phyloP scores from a whole-genome alignment of 2,797 vertebrate genomes.

The Aphelocoma californica region DNA sequence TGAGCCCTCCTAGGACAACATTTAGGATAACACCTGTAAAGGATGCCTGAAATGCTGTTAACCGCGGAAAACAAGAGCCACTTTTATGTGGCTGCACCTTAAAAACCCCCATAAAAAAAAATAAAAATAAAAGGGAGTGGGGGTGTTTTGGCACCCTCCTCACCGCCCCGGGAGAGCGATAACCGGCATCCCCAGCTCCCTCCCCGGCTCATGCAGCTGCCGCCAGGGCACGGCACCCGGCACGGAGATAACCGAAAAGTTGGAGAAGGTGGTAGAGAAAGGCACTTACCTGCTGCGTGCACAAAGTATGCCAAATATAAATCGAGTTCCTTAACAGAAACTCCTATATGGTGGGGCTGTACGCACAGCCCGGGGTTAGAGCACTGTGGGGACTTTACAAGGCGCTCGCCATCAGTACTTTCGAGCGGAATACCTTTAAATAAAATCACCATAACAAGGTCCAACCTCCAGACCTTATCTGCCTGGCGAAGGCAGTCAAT shows the following conservation, averaged over 20 bases:
- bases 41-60: neutral
- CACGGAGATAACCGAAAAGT: conserved; percentile 17
- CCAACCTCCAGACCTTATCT: conserved; percentile 98
- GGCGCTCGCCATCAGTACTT: conserved; percentile 98
- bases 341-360: conserved; percentile 99
- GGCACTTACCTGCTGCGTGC: conserved; percentile 90
- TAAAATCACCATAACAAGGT: conserved; percentile 99
- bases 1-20: neutral
- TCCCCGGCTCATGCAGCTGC: conserved; percentile 5
- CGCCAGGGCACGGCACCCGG: neutral
- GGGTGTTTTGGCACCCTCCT: neutral
- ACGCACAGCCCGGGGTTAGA: conserved; percentile 95
- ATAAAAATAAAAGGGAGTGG: neutral
- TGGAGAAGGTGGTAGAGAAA: conserved; percentile 58
- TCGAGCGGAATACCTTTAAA: conserved; percentile 99
- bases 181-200: neutral
- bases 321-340: conserved; percentile 99
- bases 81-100: neutral
- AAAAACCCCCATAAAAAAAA: neutral
- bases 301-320: conserved; percentile 99
- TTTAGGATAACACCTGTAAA: neutral
- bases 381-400: conserved; percentile 98
- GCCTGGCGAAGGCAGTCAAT: conserved; percentile 99
- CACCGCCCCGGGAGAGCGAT: neutral
- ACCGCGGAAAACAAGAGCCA: neutral